Evolutionary conservation across 2,797 vertebrate genomes (phyloP).

Genomic region (Centroberyx gerrardi): DNA sequence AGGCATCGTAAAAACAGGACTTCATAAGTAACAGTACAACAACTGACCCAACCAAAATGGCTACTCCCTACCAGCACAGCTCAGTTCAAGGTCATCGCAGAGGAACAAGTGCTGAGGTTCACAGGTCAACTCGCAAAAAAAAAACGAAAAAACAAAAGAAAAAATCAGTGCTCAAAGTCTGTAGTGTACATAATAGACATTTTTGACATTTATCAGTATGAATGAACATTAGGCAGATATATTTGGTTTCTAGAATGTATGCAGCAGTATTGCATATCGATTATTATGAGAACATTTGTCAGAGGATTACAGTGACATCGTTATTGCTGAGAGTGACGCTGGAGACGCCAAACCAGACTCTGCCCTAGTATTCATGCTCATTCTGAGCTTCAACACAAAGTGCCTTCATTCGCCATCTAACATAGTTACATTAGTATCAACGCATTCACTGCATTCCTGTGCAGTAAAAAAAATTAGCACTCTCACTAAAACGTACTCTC

Average conservation of each 20-base stretch:
- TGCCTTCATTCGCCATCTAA: slow-evolving; percentile 66
- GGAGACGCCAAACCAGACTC: slow-evolving; percentile 30
- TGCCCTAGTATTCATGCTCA: slow-evolving; percentile 48
- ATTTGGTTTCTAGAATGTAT: slow-evolving; percentile 68
- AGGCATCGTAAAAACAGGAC: slow-evolving; percentile 75
- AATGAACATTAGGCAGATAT: slow-evolving; percentile 46
- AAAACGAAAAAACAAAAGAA: neutral
- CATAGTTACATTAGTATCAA: slow-evolving; percentile 50
- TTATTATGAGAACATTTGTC: slow-evolving; percentile 39
- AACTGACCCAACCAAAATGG: slow-evolving; percentile 44
- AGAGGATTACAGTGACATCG: slow-evolving; percentile 40
- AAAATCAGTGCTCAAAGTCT: slow-evolving; percentile 67
- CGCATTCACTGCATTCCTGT: slow-evolving; percentile 57
- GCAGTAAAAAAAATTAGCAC: slow-evolving; percentile 45
- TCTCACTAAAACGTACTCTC: slow-evolving; percentile 38
- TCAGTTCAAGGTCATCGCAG: slow-evolving; percentile 56
- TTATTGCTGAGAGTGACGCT: slow-evolving; percentile 35
- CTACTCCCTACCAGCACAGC: slow-evolving; percentile 52
- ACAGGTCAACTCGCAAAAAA: slow-evolving; percentile 62
- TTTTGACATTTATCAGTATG: slow-evolving; percentile 49
- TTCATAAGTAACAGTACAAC: slow-evolving; percentile 59
- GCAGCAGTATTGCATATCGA: slow-evolving; percentile 67
- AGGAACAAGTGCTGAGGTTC: slow-evolving; percentile 66
- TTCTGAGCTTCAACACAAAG: slow-evolving; percentile 71
- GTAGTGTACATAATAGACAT: slow-evolving; percentile 38